These are phyloP conservation scores for Oscheius sp. DNA, from an alignment of 2,888 invertebrate species.

Conservation along the genomic window DNA sequence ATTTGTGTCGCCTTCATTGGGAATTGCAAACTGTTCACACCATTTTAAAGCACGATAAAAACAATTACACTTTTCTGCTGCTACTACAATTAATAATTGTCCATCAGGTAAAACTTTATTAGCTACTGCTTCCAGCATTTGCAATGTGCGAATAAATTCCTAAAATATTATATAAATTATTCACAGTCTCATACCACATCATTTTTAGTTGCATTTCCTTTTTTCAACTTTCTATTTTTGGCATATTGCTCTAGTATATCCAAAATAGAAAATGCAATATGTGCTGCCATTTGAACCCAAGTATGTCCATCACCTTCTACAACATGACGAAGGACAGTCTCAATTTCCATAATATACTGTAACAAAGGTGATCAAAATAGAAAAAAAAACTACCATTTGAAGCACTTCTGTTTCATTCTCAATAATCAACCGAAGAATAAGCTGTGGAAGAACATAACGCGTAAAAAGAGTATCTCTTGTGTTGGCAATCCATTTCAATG, in stretches of 20 bases:
- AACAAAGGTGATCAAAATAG: not conserved
- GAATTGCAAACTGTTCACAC: slow-evolving; percentile 41
- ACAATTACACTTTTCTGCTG: slow-evolving; percentile 41
- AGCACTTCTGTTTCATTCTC: slow-evolving; percentile 20
- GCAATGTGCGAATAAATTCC: slow-evolving; percentile 27
- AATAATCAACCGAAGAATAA: slow-evolving; percentile 27
- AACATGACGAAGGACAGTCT: slow-evolving; percentile 21
- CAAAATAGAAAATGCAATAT: slow-evolving; percentile 39
- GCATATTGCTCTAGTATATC: slow-evolving; percentile 35
- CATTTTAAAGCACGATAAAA: slow-evolving; percentile 39
- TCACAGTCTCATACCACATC: too few species aligned
- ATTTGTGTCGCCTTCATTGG: not conserved
- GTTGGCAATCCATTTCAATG: slow-evolving; percentile 28
- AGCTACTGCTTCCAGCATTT: slow-evolving; percentile 21
- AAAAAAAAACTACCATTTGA: slow-evolving; percentile 8
- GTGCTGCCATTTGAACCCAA: slow-evolving; percentile 38
- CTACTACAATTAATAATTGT: slow-evolving; percentile 31
- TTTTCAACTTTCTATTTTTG: slow-evolving; percentile 14
- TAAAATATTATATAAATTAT: slow-evolving; percentile 9
- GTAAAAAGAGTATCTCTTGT: slow-evolving; percentile 28
- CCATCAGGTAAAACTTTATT: slow-evolving; percentile 18
- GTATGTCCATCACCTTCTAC: slow-evolving; percentile 12
- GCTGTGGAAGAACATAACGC: slow-evolving; percentile 24
- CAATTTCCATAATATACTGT: slow-evolving; percentile 32
- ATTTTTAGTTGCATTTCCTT: too few species aligned